Evolutionary conservation across 2,888 invertebrate species (phyloP).

Genomic region (Pseudococcus jackbeardsleyi): DNA sequence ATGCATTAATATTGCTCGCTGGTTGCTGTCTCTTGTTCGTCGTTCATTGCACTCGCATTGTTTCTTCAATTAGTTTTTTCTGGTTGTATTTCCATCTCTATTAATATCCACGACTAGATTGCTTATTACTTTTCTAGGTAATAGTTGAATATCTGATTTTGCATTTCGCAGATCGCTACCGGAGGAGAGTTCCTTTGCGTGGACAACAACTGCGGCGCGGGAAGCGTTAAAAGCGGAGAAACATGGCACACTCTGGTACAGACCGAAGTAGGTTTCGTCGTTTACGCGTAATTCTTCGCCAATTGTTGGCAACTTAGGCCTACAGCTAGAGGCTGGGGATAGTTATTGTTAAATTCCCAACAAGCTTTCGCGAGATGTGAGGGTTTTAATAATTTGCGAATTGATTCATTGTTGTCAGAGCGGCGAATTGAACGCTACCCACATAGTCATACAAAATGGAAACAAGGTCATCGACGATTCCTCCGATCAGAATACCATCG

Average conservation of each 20-base stretch:
- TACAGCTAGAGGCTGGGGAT: no score
- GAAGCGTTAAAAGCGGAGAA: conserved; percentile 63
- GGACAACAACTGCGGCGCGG: conserved; percentile 78
- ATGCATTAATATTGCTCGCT: no score
- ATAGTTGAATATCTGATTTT: background rate
- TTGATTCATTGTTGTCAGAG: conserved; percentile 58
- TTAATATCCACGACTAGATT: no score
- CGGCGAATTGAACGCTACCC: conserved; percentile 79
- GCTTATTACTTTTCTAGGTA: no score
- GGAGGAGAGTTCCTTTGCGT: conserved; percentile 81
- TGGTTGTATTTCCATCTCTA: no score
- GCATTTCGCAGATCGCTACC: conserved; percentile 58
- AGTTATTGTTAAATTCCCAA: no score
- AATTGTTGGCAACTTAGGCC: no score
- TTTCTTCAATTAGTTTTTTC: no score
- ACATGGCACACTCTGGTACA: conserved; percentile 66
- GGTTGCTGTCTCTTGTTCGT: no score
- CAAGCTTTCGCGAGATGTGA: background rate
- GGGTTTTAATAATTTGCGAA: background rate
- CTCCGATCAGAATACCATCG: conserved; percentile 67
- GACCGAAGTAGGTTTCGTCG: conserved; percentile 60
- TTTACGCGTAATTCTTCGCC: no score
- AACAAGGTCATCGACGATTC: conserved; percentile 65
- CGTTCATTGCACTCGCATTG: no score
- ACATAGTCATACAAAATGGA: conserved; percentile 78